These are phyloP conservation scores for Ernsta delagoae DNA, from an alignment of 2,888 invertebrate genomes.

Conservation along the genomic window DNA sequence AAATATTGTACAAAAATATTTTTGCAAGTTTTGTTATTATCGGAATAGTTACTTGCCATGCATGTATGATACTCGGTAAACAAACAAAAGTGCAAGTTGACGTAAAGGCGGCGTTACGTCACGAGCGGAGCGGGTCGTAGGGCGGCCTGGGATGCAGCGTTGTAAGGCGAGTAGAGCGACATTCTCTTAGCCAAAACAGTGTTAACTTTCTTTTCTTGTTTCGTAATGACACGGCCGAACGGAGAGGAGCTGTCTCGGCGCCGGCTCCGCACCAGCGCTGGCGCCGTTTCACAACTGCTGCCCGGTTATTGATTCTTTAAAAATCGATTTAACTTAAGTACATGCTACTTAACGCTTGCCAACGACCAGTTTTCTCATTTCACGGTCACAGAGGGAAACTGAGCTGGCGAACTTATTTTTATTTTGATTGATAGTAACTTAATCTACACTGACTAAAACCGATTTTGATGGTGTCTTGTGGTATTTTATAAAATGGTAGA, in stretches of 20 bases:
- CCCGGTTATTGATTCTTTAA: constrained; percentile 51
- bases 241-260: constrained; percentile 59
- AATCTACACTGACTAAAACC: neutral
- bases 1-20: constrained; percentile 21
- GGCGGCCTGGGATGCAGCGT: constrained; percentile 51
- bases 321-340: constrained; percentile 42
- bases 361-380: constrained; percentile 45
- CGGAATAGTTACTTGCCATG: constrained; percentile 13
- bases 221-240: constrained; percentile 74
- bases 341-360: constrained; percentile 36
- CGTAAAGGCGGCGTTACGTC: constrained; percentile 57
- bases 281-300: constrained; percentile 56
- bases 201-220: constrained; percentile 71
- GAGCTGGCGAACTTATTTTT: constrained; percentile 16
- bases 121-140: constrained; percentile 54
- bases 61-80: constrained; percentile 30
- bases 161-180: constrained; percentile 57
- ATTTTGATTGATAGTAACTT: neutral
- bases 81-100: constrained; percentile 58
- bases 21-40: constrained; percentile 30
- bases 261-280: constrained; percentile 45
- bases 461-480: neutral
- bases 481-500: no score
- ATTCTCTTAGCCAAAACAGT: constrained; percentile 61
- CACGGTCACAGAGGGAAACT: constrained; percentile 46